A percentile compares a stretch with the other conserved stretches of the same genome.
phyloP scores from a whole-genome alignment of 2,797 vertebrate genomes.

The Neoniphon sammara region DNA sequence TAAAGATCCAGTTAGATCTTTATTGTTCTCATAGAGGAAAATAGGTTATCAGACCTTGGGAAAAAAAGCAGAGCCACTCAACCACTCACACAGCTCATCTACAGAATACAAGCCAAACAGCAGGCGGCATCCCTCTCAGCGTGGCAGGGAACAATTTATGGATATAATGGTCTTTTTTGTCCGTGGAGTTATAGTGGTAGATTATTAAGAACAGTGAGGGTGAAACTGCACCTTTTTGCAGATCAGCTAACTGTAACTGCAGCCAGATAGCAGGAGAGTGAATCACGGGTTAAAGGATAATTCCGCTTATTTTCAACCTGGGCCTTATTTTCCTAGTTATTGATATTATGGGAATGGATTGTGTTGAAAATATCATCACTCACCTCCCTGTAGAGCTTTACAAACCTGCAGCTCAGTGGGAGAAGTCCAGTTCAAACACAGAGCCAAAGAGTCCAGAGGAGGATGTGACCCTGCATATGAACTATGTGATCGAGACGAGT shows the following conservation, averaged over 20 bases:
- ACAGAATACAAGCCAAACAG: background rate
- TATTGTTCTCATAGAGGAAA: too few species aligned
- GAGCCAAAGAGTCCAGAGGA: background rate
- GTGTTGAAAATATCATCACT: too few species aligned
- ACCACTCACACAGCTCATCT: background rate
- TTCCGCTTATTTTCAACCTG: background rate
- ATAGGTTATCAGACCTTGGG: too few species aligned
- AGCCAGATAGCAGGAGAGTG: background rate
- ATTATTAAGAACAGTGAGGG: constrained; percentile 23
- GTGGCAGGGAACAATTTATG: constrained; percentile 5
- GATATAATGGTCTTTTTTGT: background rate
- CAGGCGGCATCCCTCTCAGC: constrained; percentile 17
- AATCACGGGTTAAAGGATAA: background rate
- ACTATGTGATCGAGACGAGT: background rate
- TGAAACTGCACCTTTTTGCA: constrained; percentile 2
- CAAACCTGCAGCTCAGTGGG: too few species aligned
- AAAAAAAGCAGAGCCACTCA: too few species aligned
- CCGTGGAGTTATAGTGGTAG: background rate
- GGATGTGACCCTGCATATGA: too few species aligned
- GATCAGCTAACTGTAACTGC: constrained; percentile 16
- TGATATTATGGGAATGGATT: too few species aligned
- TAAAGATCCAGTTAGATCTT: too few species aligned
- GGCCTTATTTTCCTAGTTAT: too few species aligned
- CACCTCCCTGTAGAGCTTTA: too few species aligned
- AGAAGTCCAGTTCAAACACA: too few species aligned